These are phyloP conservation scores for Aurelia sp. DNA, from an alignment of 30 jellyfish, hydroid and myxozoan genomes.

Conservation along the genomic window DNA sequence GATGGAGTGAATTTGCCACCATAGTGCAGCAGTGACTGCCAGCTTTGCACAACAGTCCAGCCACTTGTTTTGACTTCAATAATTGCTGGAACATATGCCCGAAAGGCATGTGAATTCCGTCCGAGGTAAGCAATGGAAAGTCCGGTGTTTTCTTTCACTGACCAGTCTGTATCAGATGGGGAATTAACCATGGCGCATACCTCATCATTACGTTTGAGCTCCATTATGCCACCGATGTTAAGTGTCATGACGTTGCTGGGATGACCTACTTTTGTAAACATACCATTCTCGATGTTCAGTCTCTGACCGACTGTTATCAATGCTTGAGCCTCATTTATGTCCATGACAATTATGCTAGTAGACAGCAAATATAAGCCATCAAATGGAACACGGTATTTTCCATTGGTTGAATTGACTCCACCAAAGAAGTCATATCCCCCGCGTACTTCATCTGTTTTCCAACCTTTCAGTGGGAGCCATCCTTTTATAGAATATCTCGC, in stretches of 20 bases:
- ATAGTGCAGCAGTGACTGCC: constrained; percentile 37
- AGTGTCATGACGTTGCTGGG: constrained; percentile 73
- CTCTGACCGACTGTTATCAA: constrained; percentile 45
- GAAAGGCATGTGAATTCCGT: constrained; percentile 57
- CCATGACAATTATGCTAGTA: constrained; percentile 66
- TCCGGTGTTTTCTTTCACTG: constrained; percentile 64
- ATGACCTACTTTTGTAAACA: constrained; percentile 69
- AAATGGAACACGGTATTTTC: constrained; percentile 53
- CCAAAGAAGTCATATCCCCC: constrained; percentile 86
- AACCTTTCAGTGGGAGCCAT: constrained; percentile 42
- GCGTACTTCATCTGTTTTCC: constrained; percentile 65
- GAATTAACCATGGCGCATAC: constrained; percentile 58
- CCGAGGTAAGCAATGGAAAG: constrained; percentile 85
- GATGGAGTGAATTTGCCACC: constrained; percentile 42
- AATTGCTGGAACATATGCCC: constrained; percentile 30
- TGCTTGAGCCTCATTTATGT: constrained; percentile 59
- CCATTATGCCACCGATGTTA: constrained; percentile 76
- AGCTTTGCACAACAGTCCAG: constrained; percentile 24
- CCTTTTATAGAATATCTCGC: constrained; percentile 21
- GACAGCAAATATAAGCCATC: constrained; percentile 77
- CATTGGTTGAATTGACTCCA: constrained; percentile 56
- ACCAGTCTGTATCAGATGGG: constrained; percentile 89
- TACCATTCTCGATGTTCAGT: constrained; percentile 51
- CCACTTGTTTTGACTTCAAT: constrained; percentile 11
- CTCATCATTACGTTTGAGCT: constrained; percentile 56